Evolutionary conservation across 1,140 invertebrate species (phyloP), one percentile per base, ranked within the genome.

Genomic region (Drosophila grimshawi): DNA sequence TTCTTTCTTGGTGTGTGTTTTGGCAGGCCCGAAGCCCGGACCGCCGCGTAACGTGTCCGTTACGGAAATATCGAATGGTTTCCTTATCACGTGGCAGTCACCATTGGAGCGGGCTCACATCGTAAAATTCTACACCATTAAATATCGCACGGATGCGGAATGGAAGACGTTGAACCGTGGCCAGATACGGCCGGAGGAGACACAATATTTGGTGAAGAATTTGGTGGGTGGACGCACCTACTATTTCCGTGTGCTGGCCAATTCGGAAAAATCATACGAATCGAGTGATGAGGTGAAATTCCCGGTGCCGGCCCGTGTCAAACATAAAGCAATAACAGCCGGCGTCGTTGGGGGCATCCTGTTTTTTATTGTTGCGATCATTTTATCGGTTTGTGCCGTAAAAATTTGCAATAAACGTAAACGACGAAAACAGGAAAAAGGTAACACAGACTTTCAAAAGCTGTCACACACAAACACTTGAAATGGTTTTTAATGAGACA

Each of bases 391-490:
- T 89, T 98, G 97, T 94, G 97, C 97, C 80, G 97, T 99, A 86
- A 98, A 98, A 95, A 98, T 98, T 93, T 98, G 97, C 95, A 98
- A 98, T 94, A 98, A 98, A 93, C 94, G 97, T 91, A 98, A 98
- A 93, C 95, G 97, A 93, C 96, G 97, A 94, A 98, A 98, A 96
- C 97, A 98, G 93, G 97, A 98, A 94, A 98, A 98, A 97, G 97
- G 97, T 98, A 95, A 94, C 93, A 92, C 81, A 78, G 86, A 75
- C 86, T 5, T 19, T 19, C 19, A 80, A 90, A 73, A 82, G 75
- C 78, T 79, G 46, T 69, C 19, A 19, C 19, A 80, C 71, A 78
- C 67, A 90, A 67, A 90, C 85, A 89, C 85, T 85, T 89, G 85
- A 89, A 89, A 91, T 91, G 88, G 89, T 91, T 91, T 91, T 91